Evolutionary conservation across 1,140 invertebrate genomes (phyloP).

Genomic region (Ceratitis capitata): DNA sequence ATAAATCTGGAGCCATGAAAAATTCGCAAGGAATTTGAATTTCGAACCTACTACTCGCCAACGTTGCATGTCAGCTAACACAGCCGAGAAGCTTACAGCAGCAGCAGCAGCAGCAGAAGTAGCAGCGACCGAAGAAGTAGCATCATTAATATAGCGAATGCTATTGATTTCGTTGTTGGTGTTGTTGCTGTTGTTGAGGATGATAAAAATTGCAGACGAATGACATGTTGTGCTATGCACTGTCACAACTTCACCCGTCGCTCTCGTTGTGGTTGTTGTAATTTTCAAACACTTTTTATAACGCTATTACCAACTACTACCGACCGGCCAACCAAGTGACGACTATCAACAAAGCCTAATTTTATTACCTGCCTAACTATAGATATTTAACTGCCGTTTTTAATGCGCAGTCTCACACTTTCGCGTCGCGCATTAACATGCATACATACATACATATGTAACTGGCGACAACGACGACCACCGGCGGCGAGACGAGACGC

Average conservation of each 20-base stretch:
- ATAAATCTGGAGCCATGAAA: too few relatives aligned
- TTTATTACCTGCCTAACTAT: background rate
- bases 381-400: constrained; percentile 11
- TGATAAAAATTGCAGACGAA: background rate
- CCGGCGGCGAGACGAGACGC: too few relatives aligned
- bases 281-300: background rate
- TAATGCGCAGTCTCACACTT: constrained; percentile 27
- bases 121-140: too few relatives aligned
- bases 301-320: background rate
- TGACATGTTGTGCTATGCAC: background rate
- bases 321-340: too few relatives aligned
- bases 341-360: background rate
- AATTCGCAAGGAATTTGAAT: too few relatives aligned
- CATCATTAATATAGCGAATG: background rate
- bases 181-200: too few relatives aligned
- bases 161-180: too few relatives aligned
- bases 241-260: too few relatives aligned
- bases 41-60: too few relatives aligned
- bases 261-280: background rate
- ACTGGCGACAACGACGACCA: background rate
- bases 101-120: too few relatives aligned
- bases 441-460: too few relatives aligned
- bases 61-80: too few relatives aligned
- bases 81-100: background rate
- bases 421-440: background rate